phyloP scores from a whole-genome alignment of 2,797 vertebrate species.

The Falco naumanni region DNA sequence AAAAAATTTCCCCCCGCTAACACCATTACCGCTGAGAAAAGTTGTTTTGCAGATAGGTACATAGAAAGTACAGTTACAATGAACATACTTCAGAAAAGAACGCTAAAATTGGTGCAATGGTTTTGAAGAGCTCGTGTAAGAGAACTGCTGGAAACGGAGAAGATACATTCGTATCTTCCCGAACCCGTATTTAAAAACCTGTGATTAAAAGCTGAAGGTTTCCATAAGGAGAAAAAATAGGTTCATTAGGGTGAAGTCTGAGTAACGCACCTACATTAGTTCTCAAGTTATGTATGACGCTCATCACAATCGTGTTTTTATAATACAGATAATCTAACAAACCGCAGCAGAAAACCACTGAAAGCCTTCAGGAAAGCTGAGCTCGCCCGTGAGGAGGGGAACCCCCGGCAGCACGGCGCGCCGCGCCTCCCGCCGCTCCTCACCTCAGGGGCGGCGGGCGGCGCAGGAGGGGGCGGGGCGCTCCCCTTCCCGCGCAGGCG shows the following conservation, averaged over 20 bases:
- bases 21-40: not conserved
- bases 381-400: rapidly evolving
- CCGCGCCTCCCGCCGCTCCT: rapidly evolving
- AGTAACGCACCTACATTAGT: not conserved
- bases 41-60: rapidly evolving
- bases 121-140: not conserved
- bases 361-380: rapidly evolving
- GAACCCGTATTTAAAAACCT: not conserved
- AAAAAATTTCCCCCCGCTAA: not conserved
- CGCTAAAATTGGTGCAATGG: not conserved
- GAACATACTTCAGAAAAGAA: rapidly evolving
- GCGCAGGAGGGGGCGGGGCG: too few species aligned
- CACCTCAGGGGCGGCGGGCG: not conserved
- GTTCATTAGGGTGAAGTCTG: not conserved
- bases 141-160: not conserved
- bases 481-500: too few species aligned
- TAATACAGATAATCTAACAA: not conserved
- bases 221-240: not conserved
- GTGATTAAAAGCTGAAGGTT: not conserved
- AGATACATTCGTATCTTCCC: not conserved
- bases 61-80: too few species aligned
- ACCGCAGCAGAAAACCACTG: not conserved
- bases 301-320: not conserved
- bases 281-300: not conserved
- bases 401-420: rapidly evolving